Base-by-base conservation (phyloP, 2,113 vertebrate genomes). In the Mola mola region DNA sequence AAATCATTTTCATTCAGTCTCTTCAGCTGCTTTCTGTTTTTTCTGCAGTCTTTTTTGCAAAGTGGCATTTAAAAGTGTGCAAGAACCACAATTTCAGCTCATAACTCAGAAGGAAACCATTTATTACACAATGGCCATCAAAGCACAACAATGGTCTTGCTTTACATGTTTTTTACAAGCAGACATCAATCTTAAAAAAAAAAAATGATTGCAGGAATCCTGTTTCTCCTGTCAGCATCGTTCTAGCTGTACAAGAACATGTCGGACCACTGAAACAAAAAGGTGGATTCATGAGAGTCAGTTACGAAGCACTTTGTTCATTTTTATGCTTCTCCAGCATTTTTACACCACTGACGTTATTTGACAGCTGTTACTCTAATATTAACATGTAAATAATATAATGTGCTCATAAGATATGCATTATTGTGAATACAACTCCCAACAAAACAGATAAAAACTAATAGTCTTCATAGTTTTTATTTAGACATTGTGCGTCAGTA, bases 221-320 rank as follows among this genome's bases (percentile, higher is more conserved):
- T n/a, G 53, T 10, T 19, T 33, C 21, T 52, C 0, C 9, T 24
- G 29, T 24, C 6, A n/a, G 13, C 25, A 20, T 17, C 1, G 6
- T 12, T 72, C 22, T 66, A 81, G 58, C 43, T 69, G 57, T 79
- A 76, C 48, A 70, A 3, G 1, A n/a, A 12, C 6, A n/a, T 3
- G 17, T 6, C 4, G 31, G 34, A 25, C 37, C 33, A 76, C 79
- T 85, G 61, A 42, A 79, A 76, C 4, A 38, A 22, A 63, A 25
- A 53, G 10, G 13, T 37, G 6, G 8, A n/a, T n/a, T n/a, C n/a
- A n/a, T n/a, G n/a, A 33, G 8, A 72, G 8, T 49, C 6, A 29
- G 7, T n/a, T n/a, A n/a, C n/a, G n/a, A n/a, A n/a, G n/a, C n/a
- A n/a, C n/a, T n/a, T n/a, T 26, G n/a, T 41, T n/a, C 2, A 17